Conservation (phyloP, 2,888 invertebrate genomes). For the Isoperla grammatica region DNA sequence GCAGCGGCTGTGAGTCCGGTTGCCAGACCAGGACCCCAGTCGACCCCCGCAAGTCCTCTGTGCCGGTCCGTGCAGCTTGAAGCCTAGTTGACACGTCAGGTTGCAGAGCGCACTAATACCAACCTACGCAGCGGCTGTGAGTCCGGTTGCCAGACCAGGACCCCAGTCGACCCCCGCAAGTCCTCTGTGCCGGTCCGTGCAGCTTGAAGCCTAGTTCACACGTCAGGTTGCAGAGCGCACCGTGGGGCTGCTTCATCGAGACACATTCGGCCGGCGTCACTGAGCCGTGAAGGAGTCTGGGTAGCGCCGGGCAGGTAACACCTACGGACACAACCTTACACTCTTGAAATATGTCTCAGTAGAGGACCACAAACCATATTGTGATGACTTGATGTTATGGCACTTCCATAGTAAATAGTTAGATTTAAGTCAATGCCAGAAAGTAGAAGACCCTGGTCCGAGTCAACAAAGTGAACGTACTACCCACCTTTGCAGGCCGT, state of each 20-base stretch:
- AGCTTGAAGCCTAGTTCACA: conserved; percentile 57
- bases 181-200: conserved; percentile 49
- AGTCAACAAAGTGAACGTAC: no score
- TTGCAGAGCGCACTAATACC: conserved; percentile 56
- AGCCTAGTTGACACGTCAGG: conserved; percentile 54
- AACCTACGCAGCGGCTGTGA: conserved; percentile 48
- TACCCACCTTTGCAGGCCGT: conserved; percentile 58
- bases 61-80: conserved; percentile 50
- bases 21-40: conserved; percentile 51
- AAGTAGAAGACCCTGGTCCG: no score
- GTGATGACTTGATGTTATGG: no score
- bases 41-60: conserved; percentile 51
- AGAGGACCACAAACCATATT: not conserved
- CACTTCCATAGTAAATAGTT: no score
- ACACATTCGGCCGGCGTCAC: conserved; percentile 52
- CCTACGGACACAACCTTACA: no score
- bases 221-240: conserved; percentile 51
- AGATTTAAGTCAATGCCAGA: no score
- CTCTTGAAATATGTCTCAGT: not conserved
- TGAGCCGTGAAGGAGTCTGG: conserved; percentile 49
- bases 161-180: conserved; percentile 52
- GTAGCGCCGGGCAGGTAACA: conserved; percentile 47
- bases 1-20: conserved; percentile 45
- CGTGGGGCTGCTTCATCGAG: conserved; percentile 50
- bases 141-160: conserved; percentile 49